Conservation (phyloP, 1,140 invertebrate species). For the Zaprionus camerounensis region DNA sequence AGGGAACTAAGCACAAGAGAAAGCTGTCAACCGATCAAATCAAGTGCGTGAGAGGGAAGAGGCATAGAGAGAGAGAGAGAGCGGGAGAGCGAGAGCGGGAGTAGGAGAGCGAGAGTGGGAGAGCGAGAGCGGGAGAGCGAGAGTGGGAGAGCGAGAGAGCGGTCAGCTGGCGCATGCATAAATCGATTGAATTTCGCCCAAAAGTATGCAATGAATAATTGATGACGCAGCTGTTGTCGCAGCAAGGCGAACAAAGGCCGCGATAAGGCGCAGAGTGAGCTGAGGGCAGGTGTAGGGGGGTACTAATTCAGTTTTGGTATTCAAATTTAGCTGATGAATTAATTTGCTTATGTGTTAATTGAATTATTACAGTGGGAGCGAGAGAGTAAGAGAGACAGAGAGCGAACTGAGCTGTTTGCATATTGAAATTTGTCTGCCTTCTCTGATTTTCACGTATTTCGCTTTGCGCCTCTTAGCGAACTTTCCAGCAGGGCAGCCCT, state of each 20-base stretch:
- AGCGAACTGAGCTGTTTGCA: not conserved
- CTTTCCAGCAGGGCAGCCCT: conserved; percentile 9
- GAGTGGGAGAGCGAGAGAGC: not conserved
- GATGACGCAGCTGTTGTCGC: conserved; percentile 1
- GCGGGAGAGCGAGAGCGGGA: not conserved
- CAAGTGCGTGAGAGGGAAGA: not conserved
- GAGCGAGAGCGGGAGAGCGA: not conserved
- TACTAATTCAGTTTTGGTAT: not conserved
- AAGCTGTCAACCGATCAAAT: conserved; percentile 1
- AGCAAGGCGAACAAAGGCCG: not conserved
- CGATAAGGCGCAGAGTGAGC: not conserved
- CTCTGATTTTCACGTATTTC: conserved; percentile 24
- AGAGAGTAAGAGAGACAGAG: not conserved
- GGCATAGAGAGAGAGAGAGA: not conserved
- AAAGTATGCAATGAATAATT: conserved; percentile 54
- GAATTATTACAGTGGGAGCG: conserved; percentile 22
- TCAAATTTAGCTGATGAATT: conserved; percentile 32
- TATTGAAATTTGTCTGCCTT: conserved; percentile 26
- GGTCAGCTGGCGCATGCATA: not conserved
- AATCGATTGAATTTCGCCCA: conserved; percentile 29
- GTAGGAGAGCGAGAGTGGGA: not conserved
- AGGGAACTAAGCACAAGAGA: not conserved
- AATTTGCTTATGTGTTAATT: conserved; percentile 50
- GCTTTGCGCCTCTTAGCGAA: conserved; percentile 15
- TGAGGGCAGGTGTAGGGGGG: not conserved